Evolutionary conservation across 1,140 invertebrate genomes (phyloP).

Genomic region (Micrasema minimum): DNA sequence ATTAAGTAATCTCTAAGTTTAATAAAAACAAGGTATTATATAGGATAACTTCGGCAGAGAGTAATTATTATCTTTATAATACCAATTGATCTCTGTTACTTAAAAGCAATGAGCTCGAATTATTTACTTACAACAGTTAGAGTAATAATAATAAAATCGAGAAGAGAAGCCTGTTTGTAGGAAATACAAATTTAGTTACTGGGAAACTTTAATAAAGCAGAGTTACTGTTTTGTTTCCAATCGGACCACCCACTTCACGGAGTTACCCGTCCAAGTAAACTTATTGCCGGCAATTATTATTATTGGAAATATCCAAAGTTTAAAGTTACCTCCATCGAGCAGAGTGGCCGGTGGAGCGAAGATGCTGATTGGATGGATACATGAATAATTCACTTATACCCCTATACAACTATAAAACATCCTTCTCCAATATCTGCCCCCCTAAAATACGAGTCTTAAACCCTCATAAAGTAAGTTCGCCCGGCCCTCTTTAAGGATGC

Average conservation of each 20-base stretch:
- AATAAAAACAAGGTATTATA: too few relatives aligned
- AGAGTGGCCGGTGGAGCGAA: slow-evolving; percentile 8
- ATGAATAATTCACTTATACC: slow-evolving; percentile 54
- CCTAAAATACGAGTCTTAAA: slow-evolving; percentile 48
- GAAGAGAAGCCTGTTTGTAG: not conserved
- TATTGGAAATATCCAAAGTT: slow-evolving; percentile 48
- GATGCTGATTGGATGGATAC: slow-evolving; percentile 53
- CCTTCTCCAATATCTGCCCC: slow-evolving; percentile 29
- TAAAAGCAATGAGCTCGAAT: too few relatives aligned
- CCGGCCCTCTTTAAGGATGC: slow-evolving; percentile 33
- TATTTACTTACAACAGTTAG: too few relatives aligned
- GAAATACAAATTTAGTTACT: slow-evolving; percentile 4
- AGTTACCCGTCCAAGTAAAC: not conserved
- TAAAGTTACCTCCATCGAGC: slow-evolving; percentile 43
- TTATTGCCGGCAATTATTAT: slow-evolving; percentile 25
- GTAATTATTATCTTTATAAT: too few relatives aligned
- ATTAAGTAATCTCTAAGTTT: too few relatives aligned
- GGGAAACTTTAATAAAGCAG: not conserved
- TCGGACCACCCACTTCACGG: not conserved
- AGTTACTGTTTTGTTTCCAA: slow-evolving; percentile 10
- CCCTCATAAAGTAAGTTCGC: slow-evolving; percentile 51
- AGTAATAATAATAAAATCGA: too few relatives aligned
- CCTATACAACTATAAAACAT: slow-evolving; percentile 50
- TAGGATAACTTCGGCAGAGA: too few relatives aligned
- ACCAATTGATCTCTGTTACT: too few relatives aligned